These are phyloP conservation scores for Drosophila lacicola DNA, from an alignment of 2,888 invertebrate species.

Conservation along the genomic window DNA sequence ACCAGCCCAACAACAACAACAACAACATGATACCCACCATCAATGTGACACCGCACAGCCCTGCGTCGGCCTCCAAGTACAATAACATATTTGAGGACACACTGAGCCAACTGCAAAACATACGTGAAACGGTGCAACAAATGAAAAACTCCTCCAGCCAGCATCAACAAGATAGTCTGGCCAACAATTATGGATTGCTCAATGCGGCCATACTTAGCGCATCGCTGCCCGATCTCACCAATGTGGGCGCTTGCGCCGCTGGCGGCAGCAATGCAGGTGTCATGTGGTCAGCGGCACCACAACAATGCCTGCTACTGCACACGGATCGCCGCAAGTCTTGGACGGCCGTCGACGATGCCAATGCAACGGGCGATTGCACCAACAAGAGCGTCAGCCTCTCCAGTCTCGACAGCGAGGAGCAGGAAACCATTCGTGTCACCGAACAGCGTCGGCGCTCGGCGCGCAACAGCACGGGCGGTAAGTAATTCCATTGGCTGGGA, in stretches of 20 bases:
- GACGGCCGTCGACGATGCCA: slow-evolving; percentile 93
- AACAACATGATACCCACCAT: slow-evolving; percentile 90
- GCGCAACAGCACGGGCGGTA: slow-evolving; percentile 86
- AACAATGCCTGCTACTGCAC: slow-evolving; percentile 83
- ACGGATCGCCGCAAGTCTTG: slow-evolving; percentile 90
- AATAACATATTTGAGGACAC: slow-evolving; percentile 87
- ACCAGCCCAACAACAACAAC: slow-evolving; percentile 50
- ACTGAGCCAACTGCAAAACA: slow-evolving; percentile 84
- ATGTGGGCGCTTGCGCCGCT: slow-evolving; percentile 40
- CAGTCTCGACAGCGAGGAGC: slow-evolving; percentile 94
- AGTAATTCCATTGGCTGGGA: slow-evolving; percentile 18
- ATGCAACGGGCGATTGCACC: slow-evolving; percentile 86
- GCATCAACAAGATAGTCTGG: slow-evolving; percentile 79
- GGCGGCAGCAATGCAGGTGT: slow-evolving; percentile 39
- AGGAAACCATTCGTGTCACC: slow-evolving; percentile 87
- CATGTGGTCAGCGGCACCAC: slow-evolving; percentile 83
- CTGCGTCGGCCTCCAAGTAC: slow-evolving; percentile 90
- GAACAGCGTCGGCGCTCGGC: slow-evolving; percentile 86
- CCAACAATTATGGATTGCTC: slow-evolving; percentile 77
- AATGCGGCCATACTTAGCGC: slow-evolving; percentile 78
- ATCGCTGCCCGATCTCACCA: slow-evolving; percentile 84
- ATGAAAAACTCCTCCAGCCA: slow-evolving; percentile 85
- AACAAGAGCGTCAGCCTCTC: slow-evolving; percentile 89
- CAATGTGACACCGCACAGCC: slow-evolving; percentile 95
- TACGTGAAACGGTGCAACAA: slow-evolving; percentile 85